Percentiles rank a stretch among this genome's conserved stretches.
Evolutionary conservation across 2,113 vertebrate genomes (phyloP).

Genomic region (Hystrix brachyura): DNA sequence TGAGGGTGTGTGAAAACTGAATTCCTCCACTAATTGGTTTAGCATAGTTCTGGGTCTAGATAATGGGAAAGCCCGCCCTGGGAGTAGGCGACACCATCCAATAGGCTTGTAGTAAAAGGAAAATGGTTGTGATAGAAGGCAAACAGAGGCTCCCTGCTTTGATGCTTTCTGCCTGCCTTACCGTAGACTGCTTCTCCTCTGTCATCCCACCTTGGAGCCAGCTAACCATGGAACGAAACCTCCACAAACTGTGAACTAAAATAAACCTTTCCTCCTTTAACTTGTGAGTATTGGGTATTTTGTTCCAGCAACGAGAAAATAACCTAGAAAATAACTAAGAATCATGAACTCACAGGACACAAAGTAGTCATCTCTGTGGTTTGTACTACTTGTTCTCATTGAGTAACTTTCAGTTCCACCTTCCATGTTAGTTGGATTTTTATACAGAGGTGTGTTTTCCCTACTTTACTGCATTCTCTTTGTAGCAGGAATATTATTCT

Average conservation of each 20-base stretch:
- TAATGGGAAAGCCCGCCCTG: neutral
- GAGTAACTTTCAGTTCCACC: neutral
- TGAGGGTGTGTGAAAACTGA: neutral
- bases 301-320: neutral
- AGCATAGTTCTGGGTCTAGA: neutral
- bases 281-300: neutral
- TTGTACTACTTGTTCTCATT: neutral
- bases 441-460: accelerated
- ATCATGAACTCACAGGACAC: neutral
- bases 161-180: neutral
- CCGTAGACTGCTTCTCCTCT: neutral
- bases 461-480: neutral
- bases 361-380: neutral
- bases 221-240: neutral
- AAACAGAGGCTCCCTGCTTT: neutral
- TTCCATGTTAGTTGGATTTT: neutral
- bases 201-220: neutral
- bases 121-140: neutral
- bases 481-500: neutral
- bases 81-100: neutral
- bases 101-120: neutral
- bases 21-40: neutral
- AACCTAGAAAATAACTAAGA: neutral
- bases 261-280: neutral
- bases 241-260: neutral